Conservation (phyloP, 1,140 invertebrate species). For the Calephelis nemesis region DNA sequence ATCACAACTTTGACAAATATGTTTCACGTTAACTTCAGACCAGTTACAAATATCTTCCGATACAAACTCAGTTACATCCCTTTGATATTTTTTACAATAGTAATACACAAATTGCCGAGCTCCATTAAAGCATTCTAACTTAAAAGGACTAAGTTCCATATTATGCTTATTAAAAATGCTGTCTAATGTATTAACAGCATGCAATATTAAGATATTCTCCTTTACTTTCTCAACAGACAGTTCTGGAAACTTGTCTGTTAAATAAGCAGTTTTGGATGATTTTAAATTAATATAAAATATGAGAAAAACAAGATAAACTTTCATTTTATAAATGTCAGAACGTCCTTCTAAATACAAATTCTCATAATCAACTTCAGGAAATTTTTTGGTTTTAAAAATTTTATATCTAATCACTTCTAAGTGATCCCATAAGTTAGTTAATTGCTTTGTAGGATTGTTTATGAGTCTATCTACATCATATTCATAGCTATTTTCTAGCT, state of each 20-base stretch:
- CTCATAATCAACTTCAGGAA: conserved; percentile 52
- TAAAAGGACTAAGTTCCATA: conserved; percentile 32
- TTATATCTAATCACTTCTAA: conserved; percentile 55
- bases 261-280: conserved; percentile 18
- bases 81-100: conserved; percentile 49
- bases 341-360: conserved; percentile 40
- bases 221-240: conserved; percentile 43
- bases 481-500: conserved; percentile 30
- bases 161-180: conserved; percentile 37
- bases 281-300: conserved; percentile 44
- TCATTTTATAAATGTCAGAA: conserved; percentile 50
- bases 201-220: conserved; percentile 46
- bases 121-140: conserved; percentile 42
- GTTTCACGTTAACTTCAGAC: conserved; percentile 30
- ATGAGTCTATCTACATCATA: conserved; percentile 38
- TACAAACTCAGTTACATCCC: conserved; percentile 30
- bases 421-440: conserved; percentile 58
- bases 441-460: conserved; percentile 47
- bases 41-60: conserved; percentile 30
- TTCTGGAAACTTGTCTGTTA: conserved; percentile 41
- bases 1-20: conserved; percentile 59
- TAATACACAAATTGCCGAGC: conserved; percentile 49
- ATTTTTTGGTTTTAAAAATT: conserved; percentile 44
- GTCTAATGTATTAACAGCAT: conserved; percentile 44
- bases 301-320: conserved; percentile 54